Evolutionary conservation across 2,888 invertebrate species (phyloP).

Genomic region (Chymomyza procnemis): DNA sequence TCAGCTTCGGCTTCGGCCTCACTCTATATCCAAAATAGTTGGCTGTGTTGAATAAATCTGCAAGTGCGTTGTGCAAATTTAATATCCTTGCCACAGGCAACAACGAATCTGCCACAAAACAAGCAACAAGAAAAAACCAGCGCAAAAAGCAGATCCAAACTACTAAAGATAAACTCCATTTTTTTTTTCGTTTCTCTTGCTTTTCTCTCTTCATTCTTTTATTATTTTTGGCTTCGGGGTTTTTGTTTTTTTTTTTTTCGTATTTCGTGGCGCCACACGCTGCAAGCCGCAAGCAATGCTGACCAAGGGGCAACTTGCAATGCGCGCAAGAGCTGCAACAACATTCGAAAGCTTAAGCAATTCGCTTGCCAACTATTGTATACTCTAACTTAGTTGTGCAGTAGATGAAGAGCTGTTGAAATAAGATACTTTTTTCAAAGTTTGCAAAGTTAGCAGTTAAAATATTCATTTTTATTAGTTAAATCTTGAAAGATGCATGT

Average conservation of each 20-base stretch:
- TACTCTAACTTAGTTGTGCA: no score
- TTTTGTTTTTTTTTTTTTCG: constrained; percentile 3
- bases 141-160: background rate
- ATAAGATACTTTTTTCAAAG: no score
- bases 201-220: background rate
- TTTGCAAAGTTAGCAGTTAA: no score
- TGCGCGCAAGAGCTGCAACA: no score
- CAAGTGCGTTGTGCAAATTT: background rate
- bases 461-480: no score
- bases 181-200: background rate
- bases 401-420: no score
- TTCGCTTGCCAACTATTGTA: no score
- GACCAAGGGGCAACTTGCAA: background rate
- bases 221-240: background rate
- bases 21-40: background rate
- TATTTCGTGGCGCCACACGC: background rate
- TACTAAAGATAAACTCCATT: background rate
- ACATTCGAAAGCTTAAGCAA: no score
- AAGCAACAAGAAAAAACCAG: background rate
- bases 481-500: no score
- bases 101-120: background rate
- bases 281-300: background rate
- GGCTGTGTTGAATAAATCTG: background rate
- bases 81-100: background rate
- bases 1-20: no score